Conservation (phyloP, 2,888 invertebrate species). For the Lithophane semibrunnea region DNA sequence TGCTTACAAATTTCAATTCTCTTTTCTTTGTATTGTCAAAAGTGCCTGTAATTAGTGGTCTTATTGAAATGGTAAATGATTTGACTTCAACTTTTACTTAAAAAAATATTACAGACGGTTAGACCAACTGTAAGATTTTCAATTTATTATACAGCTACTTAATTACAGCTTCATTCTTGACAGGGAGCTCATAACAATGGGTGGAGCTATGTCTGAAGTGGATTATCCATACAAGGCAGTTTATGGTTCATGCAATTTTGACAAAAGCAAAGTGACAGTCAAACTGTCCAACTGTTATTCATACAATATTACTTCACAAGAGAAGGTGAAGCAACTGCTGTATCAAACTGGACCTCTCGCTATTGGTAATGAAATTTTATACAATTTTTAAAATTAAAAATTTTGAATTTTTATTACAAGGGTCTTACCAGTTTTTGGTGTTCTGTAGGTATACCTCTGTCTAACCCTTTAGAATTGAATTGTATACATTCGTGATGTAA, state of each 20-base stretch:
- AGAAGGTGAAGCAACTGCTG: constrained; percentile 12
- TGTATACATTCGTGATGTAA: background rate
- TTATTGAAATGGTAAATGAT: no score
- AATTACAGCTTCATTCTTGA: background rate
- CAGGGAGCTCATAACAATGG: constrained; percentile 1
- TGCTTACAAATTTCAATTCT: no score
- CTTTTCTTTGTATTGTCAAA: background rate
- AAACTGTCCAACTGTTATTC: background rate
- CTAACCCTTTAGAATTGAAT: background rate
- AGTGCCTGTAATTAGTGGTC: no score
- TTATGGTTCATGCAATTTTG: background rate
- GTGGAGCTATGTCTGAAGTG: background rate
- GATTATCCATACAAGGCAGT: constrained; percentile 11
- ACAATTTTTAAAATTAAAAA: background rate
- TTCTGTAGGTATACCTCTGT: background rate
- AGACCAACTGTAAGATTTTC: no score
- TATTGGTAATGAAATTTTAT: background rate
- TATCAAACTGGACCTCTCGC: constrained; percentile 5
- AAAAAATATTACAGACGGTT: no score
- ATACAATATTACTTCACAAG: constrained; percentile 2
- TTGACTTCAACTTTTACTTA: no score
- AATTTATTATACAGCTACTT: background rate
- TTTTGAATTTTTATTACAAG: background rate
- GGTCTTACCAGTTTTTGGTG: background rate
- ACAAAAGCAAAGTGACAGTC: background rate